Base-by-base conservation (phyloP, 2,797 vertebrate species). In the Takifugu rubripes region DNA sequence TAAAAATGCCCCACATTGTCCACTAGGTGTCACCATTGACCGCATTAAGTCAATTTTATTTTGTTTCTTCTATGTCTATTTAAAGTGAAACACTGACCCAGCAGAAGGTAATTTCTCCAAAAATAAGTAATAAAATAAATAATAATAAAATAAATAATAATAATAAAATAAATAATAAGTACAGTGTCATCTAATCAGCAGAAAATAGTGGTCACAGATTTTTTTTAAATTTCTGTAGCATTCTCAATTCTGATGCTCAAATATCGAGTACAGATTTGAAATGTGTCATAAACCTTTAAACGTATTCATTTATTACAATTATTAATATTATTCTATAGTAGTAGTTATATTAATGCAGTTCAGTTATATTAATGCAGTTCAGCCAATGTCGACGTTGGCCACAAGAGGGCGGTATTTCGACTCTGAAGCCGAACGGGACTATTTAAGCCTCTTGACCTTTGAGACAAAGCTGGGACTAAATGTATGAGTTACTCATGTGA, bases 1-100 rank as follows among this genome's bases (percentile, higher is more conserved):
- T 33, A 7, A 11, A 11, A 9, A 11, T 11, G 9, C 11, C 33
- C 2, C 33, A 0, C 14, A 7, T 0, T 62, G 29, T 61, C 79
- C 90, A 81, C 73, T 82, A 75, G 86, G 44, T 70, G 79, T 31
- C 48, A 17, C 7, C 60, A 47, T 66, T 78, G 75, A 78, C 79
- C 83, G 74, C 5, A 15, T 42, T 59, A 33, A 33, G 33, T 33
- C 33, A 33, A 3, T 10, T 33, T 33, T 33, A 33, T 33, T 33
- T 9, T 11, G 9, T 8, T 33, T 33, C 33, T 33, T 33, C 33
- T 10, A 11, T 33, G 3, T 33, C 6, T 33, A 46, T 46, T 17
- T 1, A 21, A 47, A 10, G 2, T 24, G 17, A 24, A 47, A 21
- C 7, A 47, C 45, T 33, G 33, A 33, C 8, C 3, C 33, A 9